These are phyloP conservation scores for Aporophyla nigra DNA, from an alignment of 2,888 invertebrate species.

Conservation along the genomic window DNA sequence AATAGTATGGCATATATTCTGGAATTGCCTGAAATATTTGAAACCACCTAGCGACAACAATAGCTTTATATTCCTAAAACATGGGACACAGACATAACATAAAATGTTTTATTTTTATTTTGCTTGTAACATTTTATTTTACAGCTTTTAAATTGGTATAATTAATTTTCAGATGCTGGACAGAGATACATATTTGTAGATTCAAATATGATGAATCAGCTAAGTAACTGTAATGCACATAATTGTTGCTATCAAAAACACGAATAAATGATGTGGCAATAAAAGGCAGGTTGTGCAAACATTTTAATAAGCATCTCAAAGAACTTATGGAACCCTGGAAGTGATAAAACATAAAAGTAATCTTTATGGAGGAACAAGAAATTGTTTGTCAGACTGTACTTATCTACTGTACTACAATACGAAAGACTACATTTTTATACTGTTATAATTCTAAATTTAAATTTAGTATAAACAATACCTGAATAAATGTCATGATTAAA, in stretches of 20 bases:
- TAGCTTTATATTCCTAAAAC: neutral
- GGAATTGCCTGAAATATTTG: neutral
- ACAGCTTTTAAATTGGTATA: neutral
- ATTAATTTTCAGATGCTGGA: slow-evolving; percentile 31
- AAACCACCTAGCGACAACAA: neutral
- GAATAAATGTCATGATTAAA: slow-evolving; percentile 45
- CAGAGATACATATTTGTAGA: neutral
- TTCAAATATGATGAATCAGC: neutral
- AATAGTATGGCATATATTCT: neutral
- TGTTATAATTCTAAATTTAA: slow-evolving; percentile 35
- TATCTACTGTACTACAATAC: neutral
- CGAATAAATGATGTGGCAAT: slow-evolving; percentile 1
- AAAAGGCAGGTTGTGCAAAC: neutral
- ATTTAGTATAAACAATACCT: slow-evolving; percentile 39
- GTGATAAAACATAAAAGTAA: neutral
- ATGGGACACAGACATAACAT: neutral
- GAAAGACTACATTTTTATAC: slow-evolving; percentile 8
- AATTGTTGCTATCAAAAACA: slow-evolving; percentile 2
- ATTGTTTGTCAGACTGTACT: neutral
- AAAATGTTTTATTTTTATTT: neutral
- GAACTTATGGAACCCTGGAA: slow-evolving; percentile 1
- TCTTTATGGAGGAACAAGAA: slow-evolving; percentile 2
- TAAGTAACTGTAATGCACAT: neutral
- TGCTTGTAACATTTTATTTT: neutral
- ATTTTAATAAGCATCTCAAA: neutral